A percentile compares a stretch with the other conserved stretches of the same genome.
Conservation (phyloP, 1,140 invertebrate species). For the Drosophila setifemur region DNA sequence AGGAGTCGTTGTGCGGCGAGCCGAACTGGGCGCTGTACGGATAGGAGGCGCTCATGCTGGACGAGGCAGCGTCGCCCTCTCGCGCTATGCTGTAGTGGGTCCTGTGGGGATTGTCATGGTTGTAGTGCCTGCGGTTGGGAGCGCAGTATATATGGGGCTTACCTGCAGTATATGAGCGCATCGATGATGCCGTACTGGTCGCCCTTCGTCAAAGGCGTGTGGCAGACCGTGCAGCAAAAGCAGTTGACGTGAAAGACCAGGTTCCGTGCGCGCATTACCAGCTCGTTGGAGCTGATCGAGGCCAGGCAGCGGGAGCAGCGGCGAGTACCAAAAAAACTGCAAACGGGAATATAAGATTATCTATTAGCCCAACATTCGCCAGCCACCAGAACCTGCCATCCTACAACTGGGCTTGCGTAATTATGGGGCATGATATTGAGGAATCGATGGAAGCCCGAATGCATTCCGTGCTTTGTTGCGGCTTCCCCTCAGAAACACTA, state of each 20-base stretch:
- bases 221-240: constrained; percentile 97
- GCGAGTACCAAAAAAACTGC: constrained; percentile 91
- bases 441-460: constrained; percentile 12
- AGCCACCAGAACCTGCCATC: neutral
- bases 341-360: constrained; percentile 58
- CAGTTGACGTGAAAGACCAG: constrained; percentile 97
- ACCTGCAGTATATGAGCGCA: constrained; percentile 90
- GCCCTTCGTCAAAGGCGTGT: constrained; percentile 91
- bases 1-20: constrained; percentile 81
- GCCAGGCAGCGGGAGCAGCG: constrained; percentile 94
- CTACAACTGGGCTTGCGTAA: constrained; percentile 14
- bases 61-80: constrained; percentile 85
- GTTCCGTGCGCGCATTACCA: constrained; percentile 97
- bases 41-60: constrained; percentile 86
- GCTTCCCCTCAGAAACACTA: constrained; percentile 38
- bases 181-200: constrained; percentile 97
- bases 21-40: constrained; percentile 82
- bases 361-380: neutral
- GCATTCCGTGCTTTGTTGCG: constrained; percentile 24
- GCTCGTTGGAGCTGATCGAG: constrained; percentile 94
- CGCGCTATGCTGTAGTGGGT: constrained; percentile 91
- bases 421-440: constrained; percentile 50
- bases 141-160: neutral
- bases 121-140: too few relatives aligned
- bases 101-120: constrained; percentile 72